phyloP scores from a whole-genome alignment of 2,888 invertebrate species.

The Eilema depressum region DNA sequence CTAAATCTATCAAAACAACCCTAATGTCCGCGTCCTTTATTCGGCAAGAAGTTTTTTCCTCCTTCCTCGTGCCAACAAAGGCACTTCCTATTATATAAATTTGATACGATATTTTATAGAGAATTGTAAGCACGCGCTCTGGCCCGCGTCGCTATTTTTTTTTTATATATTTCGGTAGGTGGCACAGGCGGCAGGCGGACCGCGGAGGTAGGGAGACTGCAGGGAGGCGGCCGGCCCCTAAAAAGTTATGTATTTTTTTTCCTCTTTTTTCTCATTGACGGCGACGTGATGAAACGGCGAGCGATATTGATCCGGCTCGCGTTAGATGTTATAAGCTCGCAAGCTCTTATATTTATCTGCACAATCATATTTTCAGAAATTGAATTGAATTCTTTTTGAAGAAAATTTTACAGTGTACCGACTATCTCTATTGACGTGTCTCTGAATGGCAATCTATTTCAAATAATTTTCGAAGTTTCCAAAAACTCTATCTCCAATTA shows the following conservation, averaged over 20 bases:
- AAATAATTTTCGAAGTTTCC: too few species aligned
- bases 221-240: constrained; percentile 79
- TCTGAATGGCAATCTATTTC: too few species aligned
- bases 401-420: too few species aligned
- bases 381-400: neutral
- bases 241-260: constrained; percentile 87
- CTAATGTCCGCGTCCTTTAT: constrained; percentile 66
- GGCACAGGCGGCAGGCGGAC: constrained; percentile 55
- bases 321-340: constrained; percentile 47
- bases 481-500: too few species aligned
- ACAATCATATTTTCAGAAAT: constrained; percentile 29
- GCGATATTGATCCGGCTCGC: constrained; percentile 80
- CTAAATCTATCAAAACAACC: constrained; percentile 65
- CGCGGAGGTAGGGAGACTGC: constrained; percentile 55
- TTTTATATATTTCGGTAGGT: constrained; percentile 69
- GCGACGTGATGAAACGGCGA: constrained; percentile 84
- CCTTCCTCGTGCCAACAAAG: constrained; percentile 73
- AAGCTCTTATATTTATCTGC: constrained; percentile 19
- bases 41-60: constrained; percentile 64
- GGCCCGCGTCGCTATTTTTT: constrained; percentile 74
- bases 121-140: constrained; percentile 80
- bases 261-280: constrained; percentile 85
- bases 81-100: constrained; percentile 80
- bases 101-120: constrained; percentile 82
- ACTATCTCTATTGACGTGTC: too few species aligned